Conservation (phyloP, 2,113 vertebrate genomes). For the Phainopepla nitens region DNA sequence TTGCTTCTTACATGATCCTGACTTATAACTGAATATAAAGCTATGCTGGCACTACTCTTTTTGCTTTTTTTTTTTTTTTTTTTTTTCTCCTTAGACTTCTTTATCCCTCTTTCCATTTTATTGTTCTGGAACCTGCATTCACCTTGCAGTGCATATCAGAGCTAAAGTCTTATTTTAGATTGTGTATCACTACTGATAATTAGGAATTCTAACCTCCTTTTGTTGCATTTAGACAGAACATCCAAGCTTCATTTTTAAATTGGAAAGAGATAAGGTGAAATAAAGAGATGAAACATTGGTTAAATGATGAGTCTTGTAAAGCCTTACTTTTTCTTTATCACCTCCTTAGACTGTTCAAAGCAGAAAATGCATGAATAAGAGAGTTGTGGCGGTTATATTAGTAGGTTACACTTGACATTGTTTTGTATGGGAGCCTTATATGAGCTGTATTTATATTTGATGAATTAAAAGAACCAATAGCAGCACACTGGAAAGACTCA, state of each 20-base stretch:
- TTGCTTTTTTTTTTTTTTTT: not conserved
- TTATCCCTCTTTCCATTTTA: not conserved
- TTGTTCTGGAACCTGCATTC: not conserved
- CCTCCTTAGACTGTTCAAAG: not conserved
- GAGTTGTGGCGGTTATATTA: not conserved
- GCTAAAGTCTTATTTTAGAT: not conserved
- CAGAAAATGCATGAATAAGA: not conserved
- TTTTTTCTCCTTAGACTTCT: not conserved
- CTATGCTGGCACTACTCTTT: not conserved
- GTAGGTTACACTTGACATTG: not conserved
- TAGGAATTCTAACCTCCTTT: not conserved
- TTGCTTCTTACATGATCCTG: conserved; percentile 34
- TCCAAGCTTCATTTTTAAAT: not conserved
- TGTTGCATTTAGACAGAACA: not conserved
- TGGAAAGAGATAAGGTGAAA: not conserved
- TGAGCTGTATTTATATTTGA: not conserved
- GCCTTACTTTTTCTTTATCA: not conserved
- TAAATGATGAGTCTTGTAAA: not conserved
- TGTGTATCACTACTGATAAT: not conserved
- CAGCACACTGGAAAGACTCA: not conserved
- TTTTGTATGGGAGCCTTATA: not conserved
- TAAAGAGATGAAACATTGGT: not conserved
- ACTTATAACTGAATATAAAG: conserved; percentile 15
- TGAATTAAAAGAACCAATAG: not conserved
- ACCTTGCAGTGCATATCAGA: not conserved